Percentiles rank a stretch among this genome's conserved stretches.
Evolutionary conservation across 2,888 invertebrate species (phyloP).

Genomic region (Autographa pulchrina): DNA sequence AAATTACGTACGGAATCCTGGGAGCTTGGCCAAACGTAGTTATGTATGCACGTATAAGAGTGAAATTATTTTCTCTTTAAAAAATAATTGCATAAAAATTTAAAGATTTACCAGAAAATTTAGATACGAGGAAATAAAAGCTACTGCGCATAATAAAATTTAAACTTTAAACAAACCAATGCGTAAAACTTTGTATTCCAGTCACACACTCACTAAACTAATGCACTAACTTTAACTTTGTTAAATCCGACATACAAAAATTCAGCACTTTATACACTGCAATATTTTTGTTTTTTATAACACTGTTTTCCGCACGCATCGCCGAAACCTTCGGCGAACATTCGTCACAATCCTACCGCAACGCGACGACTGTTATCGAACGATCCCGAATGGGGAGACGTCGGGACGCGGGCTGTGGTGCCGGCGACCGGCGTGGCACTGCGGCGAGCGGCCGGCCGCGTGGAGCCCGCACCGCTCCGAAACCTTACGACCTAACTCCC

Average conservation of each 20-base stretch:
- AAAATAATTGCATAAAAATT: slow-evolving; percentile 1
- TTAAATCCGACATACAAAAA: slow-evolving; percentile 59
- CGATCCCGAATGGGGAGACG: slow-evolving; percentile 62
- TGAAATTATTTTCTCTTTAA: slow-evolving; percentile 24
- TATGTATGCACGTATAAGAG: slow-evolving; percentile 20
- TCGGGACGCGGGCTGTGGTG: slow-evolving; percentile 72
- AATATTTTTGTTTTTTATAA: slow-evolving; percentile 42
- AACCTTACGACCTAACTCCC: slow-evolving; percentile 76
- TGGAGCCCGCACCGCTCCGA: slow-evolving; percentile 73
- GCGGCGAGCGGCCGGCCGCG: slow-evolving; percentile 84
- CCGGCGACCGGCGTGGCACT: slow-evolving; percentile 86
- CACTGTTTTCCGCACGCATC: slow-evolving; percentile 60
- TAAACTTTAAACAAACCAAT: slow-evolving; percentile 63
- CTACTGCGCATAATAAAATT: slow-evolving; percentile 27
- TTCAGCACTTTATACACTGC: slow-evolving; percentile 60
- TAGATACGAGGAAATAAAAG: slow-evolving; percentile 41
- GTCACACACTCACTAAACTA: slow-evolving; percentile 63
- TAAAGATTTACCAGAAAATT: neutral
- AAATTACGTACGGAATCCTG: slow-evolving; percentile 23
- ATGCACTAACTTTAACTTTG: slow-evolving; percentile 55
- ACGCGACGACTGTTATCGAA: slow-evolving; percentile 77
- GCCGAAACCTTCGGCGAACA: slow-evolving; percentile 62
- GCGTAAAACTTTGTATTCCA: slow-evolving; percentile 66
- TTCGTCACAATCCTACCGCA: slow-evolving; percentile 80
- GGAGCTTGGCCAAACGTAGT: slow-evolving; percentile 39